A percentile compares a stretch with the other conserved stretches of the same genome.
Evolutionary conservation across 2,888 invertebrate species (phyloP).

Genomic region (Callyntrura guangdongensis): DNA sequence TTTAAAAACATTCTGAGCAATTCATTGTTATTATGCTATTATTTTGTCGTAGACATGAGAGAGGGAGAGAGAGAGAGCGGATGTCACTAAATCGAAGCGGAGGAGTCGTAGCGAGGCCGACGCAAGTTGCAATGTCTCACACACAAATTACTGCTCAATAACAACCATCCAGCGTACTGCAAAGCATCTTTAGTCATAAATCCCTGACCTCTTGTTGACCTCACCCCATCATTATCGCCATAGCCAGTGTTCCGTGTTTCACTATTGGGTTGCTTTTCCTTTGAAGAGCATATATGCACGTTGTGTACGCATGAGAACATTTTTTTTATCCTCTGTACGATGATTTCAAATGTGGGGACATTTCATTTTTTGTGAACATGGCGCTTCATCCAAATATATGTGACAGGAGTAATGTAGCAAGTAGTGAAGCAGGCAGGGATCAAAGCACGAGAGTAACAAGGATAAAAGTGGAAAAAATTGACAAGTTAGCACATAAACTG

Average conservation of each 20-base stretch:
- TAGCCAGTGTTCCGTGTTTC: neutral
- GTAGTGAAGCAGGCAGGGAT: neutral
- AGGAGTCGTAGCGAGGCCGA: neutral
- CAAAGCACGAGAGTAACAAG: neutral
- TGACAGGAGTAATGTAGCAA: constrained; percentile 65
- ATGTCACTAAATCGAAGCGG: no score
- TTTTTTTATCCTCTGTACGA: neutral
- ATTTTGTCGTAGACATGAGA: no score
- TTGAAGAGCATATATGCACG: constrained; percentile 51
- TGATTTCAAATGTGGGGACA: neutral
- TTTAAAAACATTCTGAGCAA: no score
- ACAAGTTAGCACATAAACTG: constrained; percentile 28
- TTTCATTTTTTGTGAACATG: constrained; percentile 29
- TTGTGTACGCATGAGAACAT: no score
- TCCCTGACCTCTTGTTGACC: constrained; percentile 79
- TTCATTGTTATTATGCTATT: no score
- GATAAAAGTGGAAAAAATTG: constrained; percentile 32
- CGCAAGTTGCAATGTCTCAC: neutral
- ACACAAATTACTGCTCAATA: neutral
- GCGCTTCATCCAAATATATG: constrained; percentile 66
- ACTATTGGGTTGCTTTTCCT: constrained; percentile 37
- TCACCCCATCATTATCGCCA: constrained; percentile 73
- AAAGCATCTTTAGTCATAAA: constrained; percentile 60
- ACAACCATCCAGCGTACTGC: neutral
- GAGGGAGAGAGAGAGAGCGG: neutral